Base-by-base conservation (phyloP, 1,140 invertebrate genomes). In the Thaumatotibia leucotreta region DNA sequence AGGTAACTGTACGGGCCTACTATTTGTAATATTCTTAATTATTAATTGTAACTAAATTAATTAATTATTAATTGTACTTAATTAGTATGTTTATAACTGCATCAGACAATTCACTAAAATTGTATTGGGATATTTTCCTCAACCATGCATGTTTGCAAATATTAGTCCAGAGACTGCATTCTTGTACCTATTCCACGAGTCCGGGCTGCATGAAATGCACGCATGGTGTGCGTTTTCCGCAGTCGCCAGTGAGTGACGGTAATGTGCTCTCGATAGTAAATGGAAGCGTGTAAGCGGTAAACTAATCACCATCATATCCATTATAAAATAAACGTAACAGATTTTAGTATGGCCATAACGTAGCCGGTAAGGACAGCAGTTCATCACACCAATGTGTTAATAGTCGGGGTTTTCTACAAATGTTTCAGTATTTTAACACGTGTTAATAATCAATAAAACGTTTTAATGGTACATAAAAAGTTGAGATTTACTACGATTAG, bases 381-480 rank as follows among this genome's bases (percentile, higher is more conserved):
- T 68, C 78, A 87, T 86, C 79, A 86, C 76, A 86, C 80, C 54
- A 50, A 67, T 72, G 84, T 84, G 83, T 86, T 86, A 86, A 88
- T 84, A 80, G 78, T 82, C 79, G 71, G 77, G 82, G 75, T 82
- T 89, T 89, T 89, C 80, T 86, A 86, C 82, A 77, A 86, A 86
- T 87, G 86, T 85, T 84, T 82, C 81, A 88, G 82, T 87, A 82
- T 86, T 83, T 83, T 74, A 88, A 86, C 88, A 90, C 77, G 84
- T 90, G 86, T 90, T 90, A 90, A 90, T 90, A 88, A 84, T 85
- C 78, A 86, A 90, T 90, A 90, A 90, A 90, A 88, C 75, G 69
- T 80, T 85, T 90, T 90, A 88, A 85, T 88, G 85, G 84, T 83
- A 84, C 85, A 90, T 90, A 88, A 88, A 89, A 90, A 88, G 80